Evolutionary conservation across 1,140 invertebrate species (phyloP).

Genomic region (Papilio helenus): DNA sequence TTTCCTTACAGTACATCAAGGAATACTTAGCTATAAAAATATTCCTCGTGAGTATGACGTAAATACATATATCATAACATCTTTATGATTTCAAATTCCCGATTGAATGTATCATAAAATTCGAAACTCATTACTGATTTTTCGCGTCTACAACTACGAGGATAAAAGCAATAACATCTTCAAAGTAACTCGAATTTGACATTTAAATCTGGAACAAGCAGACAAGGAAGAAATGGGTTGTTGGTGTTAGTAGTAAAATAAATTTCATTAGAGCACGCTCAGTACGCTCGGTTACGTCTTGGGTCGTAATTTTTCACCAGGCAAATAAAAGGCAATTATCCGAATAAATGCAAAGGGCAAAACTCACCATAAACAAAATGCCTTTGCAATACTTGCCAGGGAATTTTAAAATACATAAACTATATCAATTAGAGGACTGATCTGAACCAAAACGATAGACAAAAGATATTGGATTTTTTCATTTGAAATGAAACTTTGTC

Average conservation of each 20-base stretch:
- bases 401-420: background rate
- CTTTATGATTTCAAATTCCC: constrained; percentile 10
- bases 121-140: constrained; percentile 6
- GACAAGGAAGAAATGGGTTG: background rate
- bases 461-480: background rate
- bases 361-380: background rate
- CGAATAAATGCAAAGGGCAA: background rate
- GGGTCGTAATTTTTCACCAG: constrained; percentile 60
- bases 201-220: background rate
- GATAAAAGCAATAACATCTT: background rate
- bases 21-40: background rate
- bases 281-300: constrained; percentile 46
- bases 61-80: background rate
- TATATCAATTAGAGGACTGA: too few relatives aligned
- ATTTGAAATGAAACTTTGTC: background rate
- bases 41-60: background rate
- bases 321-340: constrained; percentile 33
- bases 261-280: constrained; percentile 46
- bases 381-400: background rate
- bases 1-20: too few relatives aligned
- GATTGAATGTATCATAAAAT: background rate
- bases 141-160: background rate
- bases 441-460: too few relatives aligned
- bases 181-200: background rate
- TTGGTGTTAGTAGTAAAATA: constrained; percentile 41